These are phyloP conservation scores for Drosophila melanosoma DNA, from an alignment of 2,888 invertebrate species.

Conservation along the genomic window DNA sequence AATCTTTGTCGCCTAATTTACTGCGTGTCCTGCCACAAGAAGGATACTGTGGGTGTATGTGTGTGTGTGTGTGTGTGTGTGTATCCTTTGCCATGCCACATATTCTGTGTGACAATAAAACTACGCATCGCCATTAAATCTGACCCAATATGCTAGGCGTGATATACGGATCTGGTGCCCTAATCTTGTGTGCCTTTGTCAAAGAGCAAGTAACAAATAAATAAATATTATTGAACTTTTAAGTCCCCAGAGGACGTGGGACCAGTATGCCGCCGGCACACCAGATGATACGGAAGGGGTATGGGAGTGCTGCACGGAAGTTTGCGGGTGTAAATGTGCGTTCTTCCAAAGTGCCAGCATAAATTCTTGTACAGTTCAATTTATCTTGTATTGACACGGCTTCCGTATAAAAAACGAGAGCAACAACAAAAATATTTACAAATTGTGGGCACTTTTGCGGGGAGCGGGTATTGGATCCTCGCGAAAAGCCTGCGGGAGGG, in stretches of 20 bases:
- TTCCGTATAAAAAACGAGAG: slow-evolving; percentile 47
- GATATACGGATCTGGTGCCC: slow-evolving; percentile 62
- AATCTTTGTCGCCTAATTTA: slow-evolving; percentile 62
- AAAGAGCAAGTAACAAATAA: slow-evolving; percentile 77
- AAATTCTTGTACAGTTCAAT: slow-evolving; percentile 77
- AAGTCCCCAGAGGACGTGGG: slow-evolving; percentile 59
- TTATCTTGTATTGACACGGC: slow-evolving; percentile 77
- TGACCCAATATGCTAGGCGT: slow-evolving; percentile 70
- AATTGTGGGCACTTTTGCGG: slow-evolving; percentile 46
- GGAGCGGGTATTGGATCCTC: slow-evolving; percentile 25
- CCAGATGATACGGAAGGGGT: background rate
- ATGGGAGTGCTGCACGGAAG: background rate
- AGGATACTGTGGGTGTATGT: slow-evolving; percentile 14
- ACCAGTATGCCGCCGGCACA: slow-evolving; percentile 14
- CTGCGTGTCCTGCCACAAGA: slow-evolving; percentile 38
- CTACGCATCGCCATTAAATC: slow-evolving; percentile 64
- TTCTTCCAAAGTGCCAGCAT: slow-evolving; percentile 70
- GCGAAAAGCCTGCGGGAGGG: slow-evolving; percentile 36
- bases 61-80: slow-evolving; percentile 24
- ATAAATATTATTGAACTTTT: slow-evolving; percentile 80
- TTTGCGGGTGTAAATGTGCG: slow-evolving; percentile 34
- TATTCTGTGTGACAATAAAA: slow-evolving; percentile 55
- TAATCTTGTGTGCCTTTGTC: slow-evolving; percentile 76
- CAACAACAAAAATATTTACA: slow-evolving; percentile 66
- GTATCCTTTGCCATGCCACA: slow-evolving; percentile 9